Conservation (phyloP, 2,113 vertebrate species). For the Microtus ochrogaster region DNA sequence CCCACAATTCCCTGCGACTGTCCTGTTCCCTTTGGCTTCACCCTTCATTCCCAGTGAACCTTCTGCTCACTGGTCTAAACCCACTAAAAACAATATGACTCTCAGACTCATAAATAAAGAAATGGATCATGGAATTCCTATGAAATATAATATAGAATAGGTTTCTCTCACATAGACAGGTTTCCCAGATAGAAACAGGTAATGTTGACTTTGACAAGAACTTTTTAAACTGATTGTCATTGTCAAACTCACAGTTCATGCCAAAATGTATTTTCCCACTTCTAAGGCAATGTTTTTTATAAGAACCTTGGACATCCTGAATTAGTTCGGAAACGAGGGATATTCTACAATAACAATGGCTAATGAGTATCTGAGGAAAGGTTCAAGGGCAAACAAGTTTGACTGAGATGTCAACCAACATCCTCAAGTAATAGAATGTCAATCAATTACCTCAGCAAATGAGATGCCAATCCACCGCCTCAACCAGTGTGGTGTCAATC, state of each 20-base stretch:
- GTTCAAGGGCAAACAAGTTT: constrained; percentile 55
- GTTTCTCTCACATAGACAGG: background rate
- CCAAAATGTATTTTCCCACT: constrained; percentile 52
- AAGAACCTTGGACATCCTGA: constrained; percentile 44
- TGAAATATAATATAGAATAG: constrained; percentile 10
- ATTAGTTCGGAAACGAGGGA: constrained; percentile 56
- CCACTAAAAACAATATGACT: background rate
- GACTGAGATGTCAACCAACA: constrained; percentile 1
- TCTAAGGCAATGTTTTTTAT: background rate
- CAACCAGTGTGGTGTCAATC: background rate
- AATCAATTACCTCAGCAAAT: background rate
- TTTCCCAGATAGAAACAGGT: constrained; percentile 41
- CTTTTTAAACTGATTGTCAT: constrained; percentile 53
- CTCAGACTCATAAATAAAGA: background rate
- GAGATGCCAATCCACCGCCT: background rate
- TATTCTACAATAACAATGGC: constrained; percentile 21
- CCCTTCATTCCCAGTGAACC: background rate
- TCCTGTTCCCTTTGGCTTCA: background rate
- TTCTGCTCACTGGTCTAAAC: background rate
- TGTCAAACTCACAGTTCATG: constrained; percentile 57
- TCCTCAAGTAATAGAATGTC: background rate
- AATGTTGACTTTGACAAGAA: constrained; percentile 50
- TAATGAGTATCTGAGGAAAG: constrained; percentile 51
- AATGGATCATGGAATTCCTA: background rate
- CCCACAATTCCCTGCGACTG: background rate